Base-by-base conservation (phyloP, 2,888 invertebrate genomes). In the Andrena minutula region DNA sequence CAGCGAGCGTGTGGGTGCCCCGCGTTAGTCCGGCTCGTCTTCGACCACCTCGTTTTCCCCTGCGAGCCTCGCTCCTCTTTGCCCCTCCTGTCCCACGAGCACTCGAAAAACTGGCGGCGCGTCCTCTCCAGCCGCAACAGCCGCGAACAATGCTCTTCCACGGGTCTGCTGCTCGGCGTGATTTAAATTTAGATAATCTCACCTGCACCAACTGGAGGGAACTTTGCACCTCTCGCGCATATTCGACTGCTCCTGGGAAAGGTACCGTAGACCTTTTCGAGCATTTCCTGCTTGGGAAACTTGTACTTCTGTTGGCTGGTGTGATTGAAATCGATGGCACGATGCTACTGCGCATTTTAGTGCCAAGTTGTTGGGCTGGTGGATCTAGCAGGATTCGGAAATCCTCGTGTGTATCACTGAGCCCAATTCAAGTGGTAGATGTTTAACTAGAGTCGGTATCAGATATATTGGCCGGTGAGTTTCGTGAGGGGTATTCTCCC, bases 161-260 rank as follows among this genome's bases (percentile, higher is more conserved):
- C 72, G 75, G 72, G 75, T 78, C 49, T 47, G 68, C 60, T 65
- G 74, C 77, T 47, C 64, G 69, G 79, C 66, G 78, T 75, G 86
- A 86, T 86, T 86, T 85, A 86, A 86, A 86, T 86, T 86, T 86
- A 86, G 86, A 86, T 86, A 86, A 86, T 86, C 86, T 86, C 86
- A 86, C 85, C 83, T 85, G 83, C 86, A 71, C 83, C 85, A 77
- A 79, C 51, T 68, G 23, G 10, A 68, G 66, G 16, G 28, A 56
- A 35, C 23, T 56, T 71, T 49, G 8, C 61, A 63, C 51, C 47
- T 56, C 79, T 60, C 75, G 68, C 30, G 49, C 53, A 12, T 20
- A 23, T 6, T 10, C 26, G 6, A 8, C 0, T 30, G 23, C 70
- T 30, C 12, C 47, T 12, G 5, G 30, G 20, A 60, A 41, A 41